phyloP scores from a whole-genome alignment of 2,113 vertebrate genomes.

The Pluvialis apricaria region DNA sequence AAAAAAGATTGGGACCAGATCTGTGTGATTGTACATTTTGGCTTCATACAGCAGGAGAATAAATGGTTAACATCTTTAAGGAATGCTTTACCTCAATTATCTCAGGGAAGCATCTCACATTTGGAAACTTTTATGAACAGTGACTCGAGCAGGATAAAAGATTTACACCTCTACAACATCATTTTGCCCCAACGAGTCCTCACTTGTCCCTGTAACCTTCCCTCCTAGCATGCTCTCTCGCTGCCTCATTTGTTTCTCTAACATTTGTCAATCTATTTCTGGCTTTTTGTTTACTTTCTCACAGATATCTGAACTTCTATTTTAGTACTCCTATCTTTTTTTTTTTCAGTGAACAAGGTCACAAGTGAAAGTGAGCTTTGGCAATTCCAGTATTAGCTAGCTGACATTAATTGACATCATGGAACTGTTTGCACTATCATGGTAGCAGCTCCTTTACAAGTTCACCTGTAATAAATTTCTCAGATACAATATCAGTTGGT shows the following conservation, averaged over 20 bases:
- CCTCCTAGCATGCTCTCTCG: accelerated
- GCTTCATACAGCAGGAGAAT: neutral
- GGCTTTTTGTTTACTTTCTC: slow-evolving; percentile 24
- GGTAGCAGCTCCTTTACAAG: neutral
- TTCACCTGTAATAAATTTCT: neutral
- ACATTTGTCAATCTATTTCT: neutral
- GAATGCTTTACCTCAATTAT: neutral
- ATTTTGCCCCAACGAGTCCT: neutral
- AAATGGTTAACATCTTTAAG: neutral
- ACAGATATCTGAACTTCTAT: slow-evolving; percentile 6
- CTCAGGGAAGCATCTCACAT: neutral
- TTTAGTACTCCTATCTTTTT: neutral
- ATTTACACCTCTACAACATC: neutral
- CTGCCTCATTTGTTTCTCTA: neutral
- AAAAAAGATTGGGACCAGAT: neutral
- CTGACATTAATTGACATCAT: neutral
- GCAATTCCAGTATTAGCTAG: neutral
- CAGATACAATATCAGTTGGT: neutral
- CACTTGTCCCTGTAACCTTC: neutral
- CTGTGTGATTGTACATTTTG: neutral
- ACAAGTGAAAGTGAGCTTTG: neutral
- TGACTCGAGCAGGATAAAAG: neutral
- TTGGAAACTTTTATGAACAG: neutral
- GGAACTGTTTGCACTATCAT: neutral
- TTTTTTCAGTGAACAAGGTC: slow-evolving; percentile 2